A percentile compares a stretch with the other conserved stretches of the same genome.
Conservation (phyloP, 2,797 vertebrate genomes). For the Cygnus olor region DNA sequence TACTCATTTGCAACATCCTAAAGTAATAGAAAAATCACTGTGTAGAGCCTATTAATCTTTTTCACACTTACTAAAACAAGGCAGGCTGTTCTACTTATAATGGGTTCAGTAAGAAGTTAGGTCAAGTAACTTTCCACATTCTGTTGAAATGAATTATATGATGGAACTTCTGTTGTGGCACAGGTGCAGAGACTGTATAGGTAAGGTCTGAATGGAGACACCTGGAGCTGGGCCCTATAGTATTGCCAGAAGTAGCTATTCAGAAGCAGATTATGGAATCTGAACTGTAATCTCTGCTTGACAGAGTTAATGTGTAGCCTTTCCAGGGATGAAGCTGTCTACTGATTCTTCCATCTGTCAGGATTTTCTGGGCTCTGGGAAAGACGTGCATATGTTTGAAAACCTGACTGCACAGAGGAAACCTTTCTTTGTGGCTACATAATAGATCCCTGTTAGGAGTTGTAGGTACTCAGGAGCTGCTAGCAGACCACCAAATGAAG, state of each 20-base stretch:
- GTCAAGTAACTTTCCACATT: not conserved
- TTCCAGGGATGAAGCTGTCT: conserved; percentile 47
- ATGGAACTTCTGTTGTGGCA: not conserved
- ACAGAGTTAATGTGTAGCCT: conserved; percentile 49
- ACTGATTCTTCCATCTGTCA: conserved; percentile 57
- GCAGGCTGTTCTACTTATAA: not conserved
- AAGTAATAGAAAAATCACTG: not conserved
- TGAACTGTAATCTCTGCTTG: conserved; percentile 53
- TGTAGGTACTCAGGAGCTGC: not conserved
- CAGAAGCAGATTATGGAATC: conserved; percentile 58
- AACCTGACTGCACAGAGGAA: not conserved
- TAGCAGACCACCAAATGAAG: not conserved
- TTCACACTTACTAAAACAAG: not conserved
- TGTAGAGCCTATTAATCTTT: not conserved
- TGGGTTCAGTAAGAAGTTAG: not conserved
- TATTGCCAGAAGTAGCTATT: conserved; percentile 30
- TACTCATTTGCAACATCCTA: not conserved
- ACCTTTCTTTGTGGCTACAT: not conserved
- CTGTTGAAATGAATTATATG: not conserved
- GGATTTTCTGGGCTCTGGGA: conserved; percentile 12
- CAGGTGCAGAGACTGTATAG: not conserved
- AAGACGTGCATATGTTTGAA: not conserved
- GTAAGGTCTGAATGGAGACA: not conserved
- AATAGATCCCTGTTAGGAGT: not conserved
- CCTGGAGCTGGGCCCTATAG: not conserved